These are phyloP conservation scores for Clarias batrachus DNA, from an alignment of 2,113 vertebrate genomes.

Conservation along the genomic window DNA sequence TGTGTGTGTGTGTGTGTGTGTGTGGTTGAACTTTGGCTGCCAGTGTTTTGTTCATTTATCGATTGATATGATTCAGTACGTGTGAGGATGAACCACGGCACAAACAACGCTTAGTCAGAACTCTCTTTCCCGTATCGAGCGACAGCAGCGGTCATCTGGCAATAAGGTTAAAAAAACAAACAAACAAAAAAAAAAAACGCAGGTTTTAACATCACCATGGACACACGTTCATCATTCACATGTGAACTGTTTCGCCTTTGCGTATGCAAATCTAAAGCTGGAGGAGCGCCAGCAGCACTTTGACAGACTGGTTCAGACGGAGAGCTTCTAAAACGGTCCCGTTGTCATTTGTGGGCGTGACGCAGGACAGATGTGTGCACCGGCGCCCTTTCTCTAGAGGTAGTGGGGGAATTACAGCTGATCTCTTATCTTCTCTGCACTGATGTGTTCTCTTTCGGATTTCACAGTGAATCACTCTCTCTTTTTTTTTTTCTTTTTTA, in stretches of 20 bases:
- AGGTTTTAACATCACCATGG: neutral
- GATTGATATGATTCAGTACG: neutral
- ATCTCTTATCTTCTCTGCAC: slow-evolving; percentile 24
- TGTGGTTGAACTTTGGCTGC: neutral
- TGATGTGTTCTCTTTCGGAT: neutral
- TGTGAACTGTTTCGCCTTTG: neutral
- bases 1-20: neutral
- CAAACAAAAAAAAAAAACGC: neutral
- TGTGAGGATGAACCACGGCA: neutral
- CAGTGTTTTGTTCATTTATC: neutral
- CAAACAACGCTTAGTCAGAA: neutral
- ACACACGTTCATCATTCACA: neutral
- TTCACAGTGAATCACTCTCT: neutral
- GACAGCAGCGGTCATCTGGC: neutral
- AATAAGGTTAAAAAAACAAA: neutral
- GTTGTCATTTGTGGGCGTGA: neutral
- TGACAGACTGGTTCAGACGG: neutral
- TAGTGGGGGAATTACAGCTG: slow-evolving; percentile 37
- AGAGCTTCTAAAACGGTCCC: neutral
- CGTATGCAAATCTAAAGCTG: neutral
- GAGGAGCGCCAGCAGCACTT: neutral
- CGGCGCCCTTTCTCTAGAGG: neutral
- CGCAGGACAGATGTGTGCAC: slow-evolving; percentile 6
- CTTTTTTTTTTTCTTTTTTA: neutral
- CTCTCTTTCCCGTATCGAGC: neutral